Base-by-base conservation (phyloP, 1,140 invertebrate genomes). In the Temnothorax curvispinosus region DNA sequence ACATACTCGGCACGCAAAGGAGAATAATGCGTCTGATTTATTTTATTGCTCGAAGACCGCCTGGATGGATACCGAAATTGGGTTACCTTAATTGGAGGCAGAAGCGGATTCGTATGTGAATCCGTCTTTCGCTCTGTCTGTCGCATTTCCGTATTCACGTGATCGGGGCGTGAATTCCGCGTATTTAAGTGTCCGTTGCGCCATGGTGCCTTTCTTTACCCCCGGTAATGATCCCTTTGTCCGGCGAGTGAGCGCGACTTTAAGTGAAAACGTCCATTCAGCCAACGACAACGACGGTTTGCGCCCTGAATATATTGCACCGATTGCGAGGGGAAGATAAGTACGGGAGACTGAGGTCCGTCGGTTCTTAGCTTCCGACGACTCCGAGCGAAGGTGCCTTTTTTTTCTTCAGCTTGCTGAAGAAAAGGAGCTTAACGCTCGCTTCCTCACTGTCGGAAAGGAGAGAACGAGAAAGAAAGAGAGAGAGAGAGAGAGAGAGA, bases 161-260 rank as follows among this genome's bases (percentile, higher is more conserved):
- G 94, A 94, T 94, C 93, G 94, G 91, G 93, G 93, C 92, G 93
- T 94, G 93, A 94, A 95, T 94, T 94, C 92, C 93, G 93, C 91
- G 92, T 93, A 93, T 94, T 94, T 94, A 93, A 94, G 91, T 92
- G 93, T 93, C 93, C 89, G 89, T 84, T 87, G 82, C 75, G 88
- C 78, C 91, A 72, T 82, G 87, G 75, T 54, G 87, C 90, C 89
- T 93, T 93, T 93, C 93, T 94, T 92, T 86, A 44, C 71, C 85
- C 87, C 54, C 86, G 85, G 92, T 94, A 94, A 94, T 93, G 94
- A 95, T 94, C 93, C 94, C 94, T 95, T 95, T 94, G 93, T 95
- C 91, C 93, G 58, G 58, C 82, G 80, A 85, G 87, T 80, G 90
- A 90, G 88, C 88, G 91, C 91, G 89, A 93, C 92, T 94, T 94